phyloP scores from a whole-genome alignment of 2,113 vertebrate genomes.

The Panthera leo region DNA sequence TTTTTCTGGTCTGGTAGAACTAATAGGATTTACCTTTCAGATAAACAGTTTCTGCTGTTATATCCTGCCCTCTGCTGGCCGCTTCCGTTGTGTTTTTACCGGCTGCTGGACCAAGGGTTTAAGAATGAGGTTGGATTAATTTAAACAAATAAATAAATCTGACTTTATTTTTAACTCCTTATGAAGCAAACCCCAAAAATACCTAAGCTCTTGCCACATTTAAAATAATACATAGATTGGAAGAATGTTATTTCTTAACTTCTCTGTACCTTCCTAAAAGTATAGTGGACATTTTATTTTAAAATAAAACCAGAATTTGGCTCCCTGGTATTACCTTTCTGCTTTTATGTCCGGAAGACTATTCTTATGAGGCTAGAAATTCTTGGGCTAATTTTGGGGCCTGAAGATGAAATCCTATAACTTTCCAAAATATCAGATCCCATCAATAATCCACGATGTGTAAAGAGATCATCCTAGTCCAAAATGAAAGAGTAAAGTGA shows the following conservation, averaged over 20 bases:
- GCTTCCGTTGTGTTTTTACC: rapidly evolving
- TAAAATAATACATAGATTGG: neutral
- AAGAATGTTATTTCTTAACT: neutral
- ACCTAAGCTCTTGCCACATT: neutral
- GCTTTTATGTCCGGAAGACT: neutral
- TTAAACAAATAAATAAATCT: neutral
- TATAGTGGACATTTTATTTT: neutral
- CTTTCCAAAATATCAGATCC: neutral
- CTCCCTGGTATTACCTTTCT: neutral
- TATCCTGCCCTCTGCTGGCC: slow-evolving; percentile 84
- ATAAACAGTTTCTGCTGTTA: slow-evolving; percentile 59
- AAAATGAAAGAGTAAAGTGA: neutral
- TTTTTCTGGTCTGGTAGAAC: neutral
- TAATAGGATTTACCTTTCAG: neutral
- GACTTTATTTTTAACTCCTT: neutral
- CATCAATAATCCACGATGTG: neutral
- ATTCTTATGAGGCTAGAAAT: neutral
- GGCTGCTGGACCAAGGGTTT: rapidly evolving
- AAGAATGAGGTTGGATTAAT: neutral
- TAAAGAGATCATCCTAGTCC: neutral
- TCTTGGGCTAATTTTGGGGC: neutral
- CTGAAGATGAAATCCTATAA: neutral
- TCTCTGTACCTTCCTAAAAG: neutral
- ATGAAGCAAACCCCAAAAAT: neutral
- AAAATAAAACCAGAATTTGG: neutral